Base-by-base conservation (phyloP, 2,797 vertebrate species). In the Lycodopsis pacificus region DNA sequence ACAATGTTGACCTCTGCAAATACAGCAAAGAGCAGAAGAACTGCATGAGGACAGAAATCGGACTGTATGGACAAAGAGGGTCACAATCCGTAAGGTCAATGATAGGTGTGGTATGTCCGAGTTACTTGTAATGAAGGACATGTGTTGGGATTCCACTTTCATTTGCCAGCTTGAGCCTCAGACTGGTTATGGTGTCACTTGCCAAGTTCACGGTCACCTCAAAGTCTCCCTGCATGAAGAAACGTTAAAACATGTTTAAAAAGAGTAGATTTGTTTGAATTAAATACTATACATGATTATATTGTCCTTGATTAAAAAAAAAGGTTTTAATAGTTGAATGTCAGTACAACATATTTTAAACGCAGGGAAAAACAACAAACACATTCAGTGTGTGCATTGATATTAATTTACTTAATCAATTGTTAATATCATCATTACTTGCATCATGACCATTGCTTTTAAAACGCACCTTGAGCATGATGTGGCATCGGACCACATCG, bases 391-490 rank as follows among this genome's bases (percentile, higher is more conserved):
- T 49, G 34, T 19, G 58, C 8, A 58, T 13, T 32, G 27, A 36
- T 27, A 46, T 73, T 3, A 1, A 56, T 20, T 15, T 15, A 36
- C 30, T 3, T 8, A 1, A 44, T 36, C 25, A 38, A 22, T 27
- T 32, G 36, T 40, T 38, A 69, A 0, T 0, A 54, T 40, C 4
- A 2, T 54, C 3, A 65, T 19, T 22, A 34, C 25, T 40, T 71
- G 14, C 54, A 63, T 44, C 12, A 71, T 56, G 40, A 38, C 4
- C 1, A 49, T 17, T 48, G 27, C 9, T 7, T 68, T 25, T 19
- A 15, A 36, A 0, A 46, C 10, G 0, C 46, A 94, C 93, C 82
- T 82, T 92, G 5, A 93, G 83, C 92, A 94, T 94, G 54, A 93
- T 63, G 73, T 91, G 89, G 2, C 93, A 94, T 44, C 9, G 81